A percentile compares a stretch with the other conserved stretches of the same genome.
These are phyloP conservation scores for Ernsta delagoae DNA, from an alignment of 2,888 invertebrate genomes.

Conservation along the genomic window DNA sequence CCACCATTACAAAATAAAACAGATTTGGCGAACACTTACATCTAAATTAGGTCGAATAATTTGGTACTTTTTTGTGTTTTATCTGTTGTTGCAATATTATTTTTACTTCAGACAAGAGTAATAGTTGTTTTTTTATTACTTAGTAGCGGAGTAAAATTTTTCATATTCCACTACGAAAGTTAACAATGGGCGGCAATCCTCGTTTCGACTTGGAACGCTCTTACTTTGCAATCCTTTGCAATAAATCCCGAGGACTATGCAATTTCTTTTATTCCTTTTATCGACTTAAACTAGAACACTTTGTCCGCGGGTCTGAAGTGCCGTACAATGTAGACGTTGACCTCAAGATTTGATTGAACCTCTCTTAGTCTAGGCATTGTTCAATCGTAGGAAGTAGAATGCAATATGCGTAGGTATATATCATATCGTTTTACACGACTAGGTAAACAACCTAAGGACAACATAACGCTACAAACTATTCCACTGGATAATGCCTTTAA, in stretches of 20 bases:
- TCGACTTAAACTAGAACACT: slow-evolving; percentile 39
- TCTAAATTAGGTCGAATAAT: slow-evolving; percentile 2
- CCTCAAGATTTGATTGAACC: slow-evolving; percentile 13
- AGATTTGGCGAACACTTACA: background rate
- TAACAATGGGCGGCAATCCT: slow-evolving; percentile 36
- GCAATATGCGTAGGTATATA: background rate
- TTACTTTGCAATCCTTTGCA: slow-evolving; percentile 38
- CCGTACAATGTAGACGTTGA: slow-evolving; percentile 33
- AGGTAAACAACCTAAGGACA: too few relatives aligned
- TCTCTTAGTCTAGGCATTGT: background rate
- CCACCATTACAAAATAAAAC: slow-evolving; percentile 9
- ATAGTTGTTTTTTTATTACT: slow-evolving; percentile 22
- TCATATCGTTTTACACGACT: too few relatives aligned
- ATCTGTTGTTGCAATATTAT: background rate
- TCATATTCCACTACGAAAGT: slow-evolving; percentile 34
- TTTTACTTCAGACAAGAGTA: slow-evolving; percentile 19
- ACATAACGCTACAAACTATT: too few relatives aligned
- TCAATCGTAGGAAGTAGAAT: background rate
- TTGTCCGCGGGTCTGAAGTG: slow-evolving; percentile 27
- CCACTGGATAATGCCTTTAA: too few relatives aligned
- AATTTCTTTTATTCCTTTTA: slow-evolving; percentile 38
- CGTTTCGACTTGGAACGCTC: slow-evolving; percentile 35
- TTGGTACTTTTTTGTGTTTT: slow-evolving; percentile 4
- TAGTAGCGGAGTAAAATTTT: slow-evolving; percentile 29
- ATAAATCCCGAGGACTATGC: slow-evolving; percentile 37